Conservation (phyloP, 2,113 vertebrate genomes). For the Acrocephalus arundinaceus region DNA sequence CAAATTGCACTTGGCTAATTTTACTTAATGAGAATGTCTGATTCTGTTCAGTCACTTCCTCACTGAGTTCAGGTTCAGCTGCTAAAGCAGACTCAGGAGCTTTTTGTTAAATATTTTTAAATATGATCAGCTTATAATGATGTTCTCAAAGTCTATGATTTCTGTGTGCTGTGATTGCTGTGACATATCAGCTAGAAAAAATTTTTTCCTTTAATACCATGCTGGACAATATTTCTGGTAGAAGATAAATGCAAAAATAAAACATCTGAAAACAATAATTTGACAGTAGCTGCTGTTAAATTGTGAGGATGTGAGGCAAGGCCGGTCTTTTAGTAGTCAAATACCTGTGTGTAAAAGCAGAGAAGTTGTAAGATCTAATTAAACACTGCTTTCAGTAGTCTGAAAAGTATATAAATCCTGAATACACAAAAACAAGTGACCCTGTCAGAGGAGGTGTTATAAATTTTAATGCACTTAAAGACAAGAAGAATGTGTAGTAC, state of each 20-base stretch:
- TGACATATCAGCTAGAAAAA: not conserved
- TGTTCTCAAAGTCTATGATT: not conserved
- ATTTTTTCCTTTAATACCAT: not conserved
- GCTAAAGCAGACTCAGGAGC: not conserved
- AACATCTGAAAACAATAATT: not conserved
- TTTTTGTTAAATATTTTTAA: conserved; percentile 3
- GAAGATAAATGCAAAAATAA: not conserved
- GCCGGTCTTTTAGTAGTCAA: not conserved
- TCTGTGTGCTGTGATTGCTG: not conserved
- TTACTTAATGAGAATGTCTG: conserved; percentile 37
- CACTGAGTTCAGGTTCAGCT: not conserved
- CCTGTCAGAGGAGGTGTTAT: not conserved
- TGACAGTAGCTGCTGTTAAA: not conserved
- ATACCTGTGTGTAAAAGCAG: not conserved
- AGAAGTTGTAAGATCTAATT: not conserved
- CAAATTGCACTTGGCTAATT: conserved; percentile 42
- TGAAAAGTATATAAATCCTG: not conserved
- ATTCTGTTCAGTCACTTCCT: conserved; percentile 29
- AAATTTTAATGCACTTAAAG: not conserved
- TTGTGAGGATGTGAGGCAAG: not conserved
- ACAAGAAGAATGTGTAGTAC: not conserved
- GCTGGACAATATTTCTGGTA: not conserved
- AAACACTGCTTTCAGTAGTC: not conserved
- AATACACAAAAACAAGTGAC: not conserved
- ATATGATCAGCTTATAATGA: not conserved